Conservation (phyloP, 2,797 vertebrate species). For the Sebastes paucispinis region DNA sequence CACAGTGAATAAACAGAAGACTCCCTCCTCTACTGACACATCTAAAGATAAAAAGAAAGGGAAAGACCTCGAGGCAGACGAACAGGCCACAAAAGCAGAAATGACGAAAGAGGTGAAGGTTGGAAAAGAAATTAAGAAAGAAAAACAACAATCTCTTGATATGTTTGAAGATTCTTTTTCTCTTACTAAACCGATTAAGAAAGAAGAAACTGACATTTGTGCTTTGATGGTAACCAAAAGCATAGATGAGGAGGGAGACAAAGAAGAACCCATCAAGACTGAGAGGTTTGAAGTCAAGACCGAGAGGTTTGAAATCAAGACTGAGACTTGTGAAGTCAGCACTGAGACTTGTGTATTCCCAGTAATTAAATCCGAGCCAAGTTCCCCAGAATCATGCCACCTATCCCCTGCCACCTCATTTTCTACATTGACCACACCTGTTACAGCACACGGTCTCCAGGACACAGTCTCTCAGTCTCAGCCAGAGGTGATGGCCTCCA, state of each 20-base stretch:
- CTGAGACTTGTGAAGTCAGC: not conserved
- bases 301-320: not conserved
- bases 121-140: constrained; percentile 64
- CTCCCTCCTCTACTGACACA: not conserved
- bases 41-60: constrained; percentile 44
- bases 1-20: constrained; percentile 30
- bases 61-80: constrained; percentile 21
- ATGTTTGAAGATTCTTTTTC: constrained; percentile 59
- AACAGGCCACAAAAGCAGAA: constrained; percentile 5
- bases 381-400: constrained; percentile 28
- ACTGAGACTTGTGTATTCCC: constrained; percentile 16
- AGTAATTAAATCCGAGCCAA: constrained; percentile 52
- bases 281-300: not conserved
- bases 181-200: constrained; percentile 34
- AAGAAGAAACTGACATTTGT: constrained; percentile 31
- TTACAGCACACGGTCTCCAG: constrained; percentile 21
- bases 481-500: not conserved
- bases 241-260: not conserved
- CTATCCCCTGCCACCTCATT: constrained; percentile 3
- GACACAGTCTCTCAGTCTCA: constrained; percentile 13
- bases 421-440: not conserved
- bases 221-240: constrained; percentile 6
- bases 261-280: constrained; percentile 20
- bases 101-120: constrained; percentile 13
- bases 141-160: constrained; percentile 50